Percentiles rank a stretch among this genome's conserved stretches.
phyloP scores from a whole-genome alignment of 2,888 invertebrate species.

The Serrognathus titanus region DNA sequence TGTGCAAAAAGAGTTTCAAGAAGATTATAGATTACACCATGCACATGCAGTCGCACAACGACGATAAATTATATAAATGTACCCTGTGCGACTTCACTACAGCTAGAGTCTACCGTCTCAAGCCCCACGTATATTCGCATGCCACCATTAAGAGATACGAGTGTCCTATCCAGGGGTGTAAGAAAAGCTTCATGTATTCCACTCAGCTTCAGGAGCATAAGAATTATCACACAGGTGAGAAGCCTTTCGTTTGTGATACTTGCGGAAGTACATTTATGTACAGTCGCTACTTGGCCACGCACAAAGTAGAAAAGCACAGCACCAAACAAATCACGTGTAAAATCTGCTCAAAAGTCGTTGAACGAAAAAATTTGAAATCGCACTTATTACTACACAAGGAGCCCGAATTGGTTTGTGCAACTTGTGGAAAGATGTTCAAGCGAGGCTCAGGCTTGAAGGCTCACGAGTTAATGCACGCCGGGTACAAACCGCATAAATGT shows the following conservation, averaged over 20 bases:
- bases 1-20: no score
- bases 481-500: conserved; percentile 51
- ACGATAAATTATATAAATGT: no score
- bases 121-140: no score
- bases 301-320: no score
- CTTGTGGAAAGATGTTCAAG: conserved; percentile 44
- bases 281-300: conserved; percentile 41
- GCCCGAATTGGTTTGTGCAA: conserved; percentile 23
- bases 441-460: conserved; percentile 36
- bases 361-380: conserved; percentile 44
- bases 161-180: no score
- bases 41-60: no score
- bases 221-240: conserved; percentile 19
- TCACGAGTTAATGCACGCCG: conserved; percentile 44
- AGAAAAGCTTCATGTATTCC: no score
- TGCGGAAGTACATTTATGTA: conserved; percentile 12
- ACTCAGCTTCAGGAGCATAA: no score
- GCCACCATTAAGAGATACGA: no score
- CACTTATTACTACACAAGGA: conserved; percentile 46
- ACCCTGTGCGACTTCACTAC: no score
- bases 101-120: no score
- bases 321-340: conserved; percentile 52
- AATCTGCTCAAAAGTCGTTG: conserved; percentile 38
- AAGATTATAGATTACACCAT: no score
- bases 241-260: conserved; percentile 16